Conservation (phyloP, 2,797 vertebrate species). For the Leucoraja ocellata region DNA sequence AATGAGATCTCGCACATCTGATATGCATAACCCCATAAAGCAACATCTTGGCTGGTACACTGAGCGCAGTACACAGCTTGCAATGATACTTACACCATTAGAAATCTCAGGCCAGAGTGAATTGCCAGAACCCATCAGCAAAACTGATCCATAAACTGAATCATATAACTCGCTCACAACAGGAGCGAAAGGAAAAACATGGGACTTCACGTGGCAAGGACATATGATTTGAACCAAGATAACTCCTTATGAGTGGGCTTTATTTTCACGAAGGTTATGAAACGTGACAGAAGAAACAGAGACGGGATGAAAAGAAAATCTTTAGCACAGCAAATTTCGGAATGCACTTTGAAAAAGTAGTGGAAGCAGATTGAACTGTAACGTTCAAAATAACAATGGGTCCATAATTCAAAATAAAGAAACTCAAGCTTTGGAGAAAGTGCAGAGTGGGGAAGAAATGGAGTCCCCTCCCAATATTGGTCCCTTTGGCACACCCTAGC, state of each 20-base stretch:
- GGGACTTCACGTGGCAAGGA: neutral
- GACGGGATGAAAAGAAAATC: neutral
- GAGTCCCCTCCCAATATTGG: neutral
- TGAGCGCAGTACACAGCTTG: neutral
- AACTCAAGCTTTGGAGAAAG: neutral
- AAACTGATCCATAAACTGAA: neutral
- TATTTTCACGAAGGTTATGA: neutral
- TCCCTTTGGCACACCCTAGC: no score
- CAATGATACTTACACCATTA: neutral
- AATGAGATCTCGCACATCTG: neutral
- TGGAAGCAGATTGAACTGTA: neutral
- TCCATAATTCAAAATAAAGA: neutral
- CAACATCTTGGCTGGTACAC: neutral
- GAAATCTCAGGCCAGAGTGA: neutral
- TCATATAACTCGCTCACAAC: constrained; percentile 1
- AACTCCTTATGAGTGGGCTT: neutral
- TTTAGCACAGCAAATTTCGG: neutral
- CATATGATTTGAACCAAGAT: neutral
- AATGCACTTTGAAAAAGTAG: neutral
- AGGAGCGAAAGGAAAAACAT: neutral
- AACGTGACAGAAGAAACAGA: neutral
- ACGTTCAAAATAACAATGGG: neutral
- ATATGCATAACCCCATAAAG: neutral
- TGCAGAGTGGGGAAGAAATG: neutral
- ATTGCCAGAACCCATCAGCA: neutral